Evolutionary conservation across 2,113 vertebrate genomes (phyloP).

Genomic region (Perca flavescens): DNA sequence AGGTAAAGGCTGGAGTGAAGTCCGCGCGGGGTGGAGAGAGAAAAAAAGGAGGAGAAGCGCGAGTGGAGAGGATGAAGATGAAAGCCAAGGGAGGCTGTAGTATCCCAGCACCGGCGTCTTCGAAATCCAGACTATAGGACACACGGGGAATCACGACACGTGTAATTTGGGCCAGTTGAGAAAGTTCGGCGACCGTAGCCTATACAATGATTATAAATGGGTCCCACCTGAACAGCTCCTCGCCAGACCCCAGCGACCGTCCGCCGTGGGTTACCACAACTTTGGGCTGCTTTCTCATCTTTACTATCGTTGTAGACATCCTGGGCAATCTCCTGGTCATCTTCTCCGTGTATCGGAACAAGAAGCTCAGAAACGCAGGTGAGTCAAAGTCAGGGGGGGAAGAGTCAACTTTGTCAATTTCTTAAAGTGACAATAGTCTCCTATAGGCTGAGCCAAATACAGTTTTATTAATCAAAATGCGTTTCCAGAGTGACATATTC

Average conservation of each 20-base stretch:
- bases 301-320: conserved; percentile 94
- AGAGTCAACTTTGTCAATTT: neutral
- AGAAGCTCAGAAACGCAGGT: conserved; percentile 94
- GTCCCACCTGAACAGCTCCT: conserved; percentile 87
- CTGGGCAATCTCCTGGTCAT: conserved; percentile 96
- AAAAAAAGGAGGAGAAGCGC: neutral
- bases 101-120: conserved; percentile 43
- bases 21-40: conserved; percentile 14
- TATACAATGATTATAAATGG: conserved; percentile 86
- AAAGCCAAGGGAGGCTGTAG: conserved; percentile 57
- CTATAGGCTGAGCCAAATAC: fast-evolving
- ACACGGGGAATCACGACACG: conserved; percentile 5
- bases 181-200: conserved; percentile 69
- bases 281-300: conserved; percentile 91
- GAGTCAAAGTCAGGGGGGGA: conserved; percentile 41
- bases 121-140: conserved; percentile 26
- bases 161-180: conserved; percentile 61
- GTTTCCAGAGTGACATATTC: no score
- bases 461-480: neutral
- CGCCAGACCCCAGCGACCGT: conserved; percentile 78
- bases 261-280: conserved; percentile 90
- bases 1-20: conserved; percentile 8
- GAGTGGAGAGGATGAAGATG: conserved; percentile 62
- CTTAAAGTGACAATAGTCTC: conserved; percentile 2
- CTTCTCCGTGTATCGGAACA: conserved; percentile 94